Conservation (phyloP, 2,113 vertebrate genomes). For the Aix galericulata region DNA sequence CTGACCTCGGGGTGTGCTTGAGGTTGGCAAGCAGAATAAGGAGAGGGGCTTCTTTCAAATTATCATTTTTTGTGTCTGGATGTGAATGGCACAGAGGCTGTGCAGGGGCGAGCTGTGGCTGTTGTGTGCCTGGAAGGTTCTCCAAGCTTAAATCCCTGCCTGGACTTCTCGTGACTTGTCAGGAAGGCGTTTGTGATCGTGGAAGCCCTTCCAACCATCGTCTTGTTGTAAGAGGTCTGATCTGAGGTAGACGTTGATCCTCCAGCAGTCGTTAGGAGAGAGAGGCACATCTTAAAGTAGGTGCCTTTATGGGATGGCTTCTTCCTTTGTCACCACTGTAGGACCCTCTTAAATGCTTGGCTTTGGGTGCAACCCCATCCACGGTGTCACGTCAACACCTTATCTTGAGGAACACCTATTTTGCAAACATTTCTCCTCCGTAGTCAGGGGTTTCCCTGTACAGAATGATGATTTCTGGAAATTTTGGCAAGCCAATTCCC, state of each 20-base stretch:
- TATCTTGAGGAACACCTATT: rapidly evolving
- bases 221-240: neutral
- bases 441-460: neutral
- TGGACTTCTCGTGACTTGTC: neutral
- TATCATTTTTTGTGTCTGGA: neutral
- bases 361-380: neutral
- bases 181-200: neutral
- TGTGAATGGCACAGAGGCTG: neutral
- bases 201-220: neutral
- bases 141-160: neutral
- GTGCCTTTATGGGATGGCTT: neutral
- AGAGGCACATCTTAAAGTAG: neutral
- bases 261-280: neutral
- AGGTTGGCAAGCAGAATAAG: neutral
- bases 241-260: neutral
- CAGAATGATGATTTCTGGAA: neutral
- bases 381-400: neutral
- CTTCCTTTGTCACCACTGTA: neutral
- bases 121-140: neutral
- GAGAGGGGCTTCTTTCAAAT: neutral
- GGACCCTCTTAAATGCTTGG: neutral
- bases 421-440: neutral
- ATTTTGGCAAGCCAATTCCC: neutral
- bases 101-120: neutral
- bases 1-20: neutral